Percentiles rank a stretch among this genome's conserved stretches.
phyloP scores from a whole-genome alignment of 2,113 vertebrate genomes.

The Sterrhoptilus dennistouni region DNA sequence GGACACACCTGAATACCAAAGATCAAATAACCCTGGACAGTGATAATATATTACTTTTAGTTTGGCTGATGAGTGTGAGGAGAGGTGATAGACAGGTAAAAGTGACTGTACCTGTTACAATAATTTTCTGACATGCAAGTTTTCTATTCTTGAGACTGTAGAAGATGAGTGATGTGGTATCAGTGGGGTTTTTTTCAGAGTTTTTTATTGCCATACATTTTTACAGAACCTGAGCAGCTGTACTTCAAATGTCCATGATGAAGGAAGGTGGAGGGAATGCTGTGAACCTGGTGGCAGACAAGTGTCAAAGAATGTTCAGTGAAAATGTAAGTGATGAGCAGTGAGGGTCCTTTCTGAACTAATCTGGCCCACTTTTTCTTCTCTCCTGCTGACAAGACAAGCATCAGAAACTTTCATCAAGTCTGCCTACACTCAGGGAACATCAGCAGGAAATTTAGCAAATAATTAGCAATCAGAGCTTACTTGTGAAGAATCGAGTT shows the following conservation, averaged over 20 bases:
- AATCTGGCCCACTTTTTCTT: constrained; percentile 1
- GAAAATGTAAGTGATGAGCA: neutral
- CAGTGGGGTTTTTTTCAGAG: neutral
- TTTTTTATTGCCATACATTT: neutral
- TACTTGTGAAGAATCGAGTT: neutral
- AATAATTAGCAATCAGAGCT: constrained; percentile 60
- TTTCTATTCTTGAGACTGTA: neutral
- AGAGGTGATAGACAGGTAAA: neutral
- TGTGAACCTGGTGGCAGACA: neutral
- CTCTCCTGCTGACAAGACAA: constrained; percentile 47
- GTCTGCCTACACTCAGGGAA: constrained; percentile 10
- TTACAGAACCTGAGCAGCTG: neutral
- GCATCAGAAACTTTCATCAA: constrained; percentile 37
- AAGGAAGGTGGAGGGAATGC: neutral
- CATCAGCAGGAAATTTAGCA: constrained; percentile 50
- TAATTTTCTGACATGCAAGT: neutral
- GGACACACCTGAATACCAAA: neutral
- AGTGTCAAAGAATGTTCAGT: neutral
- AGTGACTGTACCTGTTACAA: neutral
- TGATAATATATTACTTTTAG: neutral
- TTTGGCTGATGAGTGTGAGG: neutral
- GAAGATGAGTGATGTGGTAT: neutral
- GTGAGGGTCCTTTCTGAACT: neutral
- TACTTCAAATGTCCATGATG: neutral
- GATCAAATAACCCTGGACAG: neutral